Evolutionary conservation across 2,113 vertebrate species (phyloP), one percentile per base, ranked within the genome.

Genomic region (Ornithorhynchus anatinus): DNA sequence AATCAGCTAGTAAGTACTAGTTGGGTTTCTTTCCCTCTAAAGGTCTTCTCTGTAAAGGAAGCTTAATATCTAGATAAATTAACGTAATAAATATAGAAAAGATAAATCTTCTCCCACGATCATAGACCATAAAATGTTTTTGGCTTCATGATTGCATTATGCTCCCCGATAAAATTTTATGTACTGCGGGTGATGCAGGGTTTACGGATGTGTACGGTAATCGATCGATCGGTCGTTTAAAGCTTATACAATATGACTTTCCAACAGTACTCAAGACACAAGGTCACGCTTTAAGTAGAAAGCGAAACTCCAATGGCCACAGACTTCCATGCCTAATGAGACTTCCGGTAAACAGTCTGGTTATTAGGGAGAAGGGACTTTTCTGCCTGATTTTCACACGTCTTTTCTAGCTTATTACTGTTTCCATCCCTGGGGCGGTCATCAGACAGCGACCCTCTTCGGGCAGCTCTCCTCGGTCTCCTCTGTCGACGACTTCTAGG

Each of bases 331-430:
- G n/a, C 43, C 19, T 3, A 9, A 23, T 45, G 14, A 45, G 20
- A 45, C n/a, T 13, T 45, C 47, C 29, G 64, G 68, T 71, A 73
- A 80, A 76, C 54, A 57, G 29, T 9, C 13, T 67, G 47, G 33
- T 40, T 66, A 54, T 51, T 45, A 59, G 29, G 43, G 33, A 51
- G 29, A 25, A n/a, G 10, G 69, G 38, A 6, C 10, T 23, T 43
- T 61, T 77, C 45, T 42, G 37, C 10, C 58, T 69, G 67, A 69
- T 65, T 56, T 66, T 73, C 59, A 72, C 56, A 52, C 56, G 31
- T 69, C 16, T 71, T 56, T n/a, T n/a, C n/a, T n/a, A n/a, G n/a
- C n/a, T n/a, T n/a, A n/a, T n/a, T n/a, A n/a, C n/a, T n/a, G n/a
- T n/a, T n/a, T n/a, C n/a, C n/a, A n/a, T n/a, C n/a, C n/a, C n/a